A percentile compares a stretch with the other conserved stretches of the same genome.
These are phyloP conservation scores for Sarcophaga carnaria DNA, from an alignment of 2,888 invertebrate genomes.

Conservation along the genomic window DNA sequence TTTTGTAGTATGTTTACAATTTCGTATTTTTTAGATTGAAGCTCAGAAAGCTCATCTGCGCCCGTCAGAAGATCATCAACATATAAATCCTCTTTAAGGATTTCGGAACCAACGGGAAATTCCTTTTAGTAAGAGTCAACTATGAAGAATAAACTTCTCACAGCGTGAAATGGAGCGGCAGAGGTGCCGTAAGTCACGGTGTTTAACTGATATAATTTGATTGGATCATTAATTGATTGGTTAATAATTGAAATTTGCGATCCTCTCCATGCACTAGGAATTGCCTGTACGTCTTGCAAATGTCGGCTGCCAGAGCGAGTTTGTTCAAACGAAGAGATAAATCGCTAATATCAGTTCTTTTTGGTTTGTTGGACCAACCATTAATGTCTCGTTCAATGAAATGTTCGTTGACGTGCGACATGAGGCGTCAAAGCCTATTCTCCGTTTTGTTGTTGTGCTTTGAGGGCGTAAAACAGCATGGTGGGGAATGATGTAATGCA, in stretches of 20 bases:
- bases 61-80: no score
- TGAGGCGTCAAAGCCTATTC: background rate
- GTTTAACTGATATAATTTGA: slow-evolving; percentile 2
- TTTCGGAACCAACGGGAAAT: no score
- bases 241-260: slow-evolving; percentile 41
- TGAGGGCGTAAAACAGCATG: slow-evolving; percentile 41
- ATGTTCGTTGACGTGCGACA: slow-evolving; percentile 22
- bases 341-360: slow-evolving; percentile 13
- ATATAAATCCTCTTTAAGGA: no score
- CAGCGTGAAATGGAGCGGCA: slow-evolving; percentile 12
- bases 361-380: slow-evolving; percentile 42
- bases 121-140: no score
- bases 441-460: no score
- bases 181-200: slow-evolving; percentile 1
- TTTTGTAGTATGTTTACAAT: no score
- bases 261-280: slow-evolving; percentile 24
- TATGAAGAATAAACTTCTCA: slow-evolving; percentile 6
- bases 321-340: slow-evolving; percentile 30
- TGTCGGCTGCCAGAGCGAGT: slow-evolving; percentile 30
- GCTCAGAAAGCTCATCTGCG: no score
- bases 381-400: slow-evolving; percentile 21
- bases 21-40: no score
- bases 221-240: background rate
- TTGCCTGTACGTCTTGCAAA: slow-evolving; percentile 44
- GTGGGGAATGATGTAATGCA: slow-evolving; percentile 46